Evolutionary conservation across 2,113 vertebrate genomes (phyloP).

Genomic region (Xenopus tropicalis): UCB_Xtro_10.0 CM004445.2:51664001-51664500

Average conservation of each 20-base stretch:
- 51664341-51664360: constrained; percentile 60
- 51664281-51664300: constrained; percentile 74
- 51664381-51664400: constrained; percentile 66
- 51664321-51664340: constrained; percentile 63
- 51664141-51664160: constrained; percentile 60
- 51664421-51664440: constrained; percentile 59
- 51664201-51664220: constrained; percentile 68
- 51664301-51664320: constrained; percentile 67
- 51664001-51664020: no score
- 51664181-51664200: constrained; percentile 59
- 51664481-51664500: constrained; percentile 53
- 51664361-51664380: constrained; percentile 65
- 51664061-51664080: not conserved
- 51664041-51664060: no score
- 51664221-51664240: constrained; percentile 66
- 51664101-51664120: constrained; percentile 65
- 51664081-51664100: constrained; percentile 62
- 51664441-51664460: constrained; percentile 48
- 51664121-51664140: constrained; percentile 52
- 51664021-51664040: no score
- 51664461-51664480: constrained; percentile 50
- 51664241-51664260: constrained; percentile 47
- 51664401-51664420: constrained; percentile 63
- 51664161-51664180: constrained; percentile 57
- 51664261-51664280: constrained; percentile 50